Evolutionary conservation across 2,113 vertebrate genomes (phyloP), one percentile per base, ranked within the genome.

Genomic region (Leptodactylus fuscus): DNA sequence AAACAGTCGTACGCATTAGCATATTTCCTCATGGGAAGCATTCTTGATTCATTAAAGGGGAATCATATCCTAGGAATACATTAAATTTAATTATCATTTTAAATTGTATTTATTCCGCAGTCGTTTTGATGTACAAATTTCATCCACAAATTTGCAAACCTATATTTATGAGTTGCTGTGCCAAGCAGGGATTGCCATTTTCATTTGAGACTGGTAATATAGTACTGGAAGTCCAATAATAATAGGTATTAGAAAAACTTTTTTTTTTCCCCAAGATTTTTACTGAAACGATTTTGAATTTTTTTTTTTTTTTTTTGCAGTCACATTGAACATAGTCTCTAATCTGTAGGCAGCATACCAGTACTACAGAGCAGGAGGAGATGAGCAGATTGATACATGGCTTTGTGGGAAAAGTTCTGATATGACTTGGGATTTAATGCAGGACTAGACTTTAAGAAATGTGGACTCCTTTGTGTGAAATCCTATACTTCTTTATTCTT

Each of bases 1-100:
- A 79, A 79, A 79, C 76, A 79, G 73, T 49, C 32, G 24, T 20
- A 75, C 73, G 16, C 0, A 79, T 79, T 79, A 41, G 76, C 76
- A 79, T 79, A 79, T 38, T 79, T 79, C 58, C 76, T 79, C 76
- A 60, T 60, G 51, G 76, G 76, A 79, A 60, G 13, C 49, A 20
- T 36, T 49, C n/a, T 20, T 77, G 29, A 77, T 77, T 53, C 75
- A 77, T 77, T 77, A 77, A 77, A 77, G 46, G 75, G 48, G 75
- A 77, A 77, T 77, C 7, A 22, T 38, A 79, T 34, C 76, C 34
- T 34, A 27, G 22, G 51, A 79, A 60, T 79, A 38, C 20, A 79
- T 79, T 58, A 58, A 38, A 51, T n/a, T 55, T 24, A 79, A 79
- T 79, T 79, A 79, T 78, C 32, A 79, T 58, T 79, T 34, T 78